phyloP scores from a whole-genome alignment of 2,888 invertebrate genomes.

The Iselma pallidipennis region DNA sequence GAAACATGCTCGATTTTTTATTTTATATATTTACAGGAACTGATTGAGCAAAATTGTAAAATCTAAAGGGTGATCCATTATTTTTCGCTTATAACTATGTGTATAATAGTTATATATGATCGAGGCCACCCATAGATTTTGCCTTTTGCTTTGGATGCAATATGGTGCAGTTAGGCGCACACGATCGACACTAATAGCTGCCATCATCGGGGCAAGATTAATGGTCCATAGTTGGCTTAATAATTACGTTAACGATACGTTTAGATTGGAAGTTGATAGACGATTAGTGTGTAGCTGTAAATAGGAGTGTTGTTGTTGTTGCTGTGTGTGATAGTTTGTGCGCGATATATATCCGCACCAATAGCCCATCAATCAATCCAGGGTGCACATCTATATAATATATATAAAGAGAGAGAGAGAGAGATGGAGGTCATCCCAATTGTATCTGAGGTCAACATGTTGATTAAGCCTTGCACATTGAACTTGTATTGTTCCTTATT shows the following conservation, averaged over 20 bases:
- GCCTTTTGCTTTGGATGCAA: slow-evolving; percentile 11
- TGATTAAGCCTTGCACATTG: slow-evolving; percentile 35
- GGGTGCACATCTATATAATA: slow-evolving; percentile 8
- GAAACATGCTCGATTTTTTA: background rate
- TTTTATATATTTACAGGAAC: background rate
- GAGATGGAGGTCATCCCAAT: slow-evolving; percentile 32
- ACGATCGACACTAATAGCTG: slow-evolving; percentile 30
- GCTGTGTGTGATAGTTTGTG: slow-evolving; percentile 13
- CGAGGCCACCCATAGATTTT: slow-evolving; percentile 18
- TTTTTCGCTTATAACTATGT: no score
- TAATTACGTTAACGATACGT: slow-evolving; percentile 32
- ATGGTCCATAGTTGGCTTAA: slow-evolving; percentile 31
- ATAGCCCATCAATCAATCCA: slow-evolving; percentile 29
- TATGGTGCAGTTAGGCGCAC: slow-evolving; percentile 26
- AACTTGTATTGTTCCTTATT: slow-evolving; percentile 30
- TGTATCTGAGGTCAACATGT: slow-evolving; percentile 33
- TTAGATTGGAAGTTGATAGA: slow-evolving; percentile 32
- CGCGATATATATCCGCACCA: slow-evolving; percentile 18
- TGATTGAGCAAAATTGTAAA: no score
- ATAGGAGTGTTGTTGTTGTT: slow-evolving; percentile 19
- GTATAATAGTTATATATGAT: background rate
- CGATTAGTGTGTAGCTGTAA: slow-evolving; percentile 28
- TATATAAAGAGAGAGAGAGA: background rate
- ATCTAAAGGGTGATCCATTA: no score
- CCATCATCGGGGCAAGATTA: slow-evolving; percentile 32